These are phyloP conservation scores for Anguilla marmorata DNA, from an alignment of 2,797 vertebrate genomes.

Conservation along the genomic window DNA sequence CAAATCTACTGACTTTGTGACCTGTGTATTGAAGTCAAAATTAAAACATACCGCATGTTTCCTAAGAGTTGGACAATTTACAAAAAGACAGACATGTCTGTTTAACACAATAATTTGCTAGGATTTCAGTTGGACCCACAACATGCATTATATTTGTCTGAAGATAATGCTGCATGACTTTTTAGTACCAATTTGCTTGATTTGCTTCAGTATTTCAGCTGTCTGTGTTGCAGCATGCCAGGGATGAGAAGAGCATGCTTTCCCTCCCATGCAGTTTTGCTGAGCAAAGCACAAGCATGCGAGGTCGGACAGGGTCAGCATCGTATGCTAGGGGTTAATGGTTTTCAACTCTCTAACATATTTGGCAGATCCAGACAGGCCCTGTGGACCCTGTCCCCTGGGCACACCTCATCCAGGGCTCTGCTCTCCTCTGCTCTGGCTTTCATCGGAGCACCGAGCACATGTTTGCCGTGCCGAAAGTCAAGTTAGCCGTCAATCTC, in stretches of 20 bases:
- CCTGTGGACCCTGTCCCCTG: slow-evolving; percentile 13
- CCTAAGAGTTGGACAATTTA: not conserved
- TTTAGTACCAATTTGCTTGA: not conserved
- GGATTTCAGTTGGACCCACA: not conserved
- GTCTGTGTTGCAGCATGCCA: not conserved
- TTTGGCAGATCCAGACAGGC: slow-evolving; percentile 29
- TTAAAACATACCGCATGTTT: slow-evolving; percentile 7
- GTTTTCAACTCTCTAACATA: slow-evolving; percentile 12
- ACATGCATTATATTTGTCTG: not conserved
- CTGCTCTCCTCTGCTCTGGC: not conserved
- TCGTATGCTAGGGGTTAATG: slow-evolving; percentile 3
- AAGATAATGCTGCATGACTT: not conserved
- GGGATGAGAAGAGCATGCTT: not conserved
- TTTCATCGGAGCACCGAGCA: not conserved
- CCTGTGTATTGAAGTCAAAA: not conserved
- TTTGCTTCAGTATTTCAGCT: not conserved
- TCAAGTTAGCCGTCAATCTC: slow-evolving; percentile 2
- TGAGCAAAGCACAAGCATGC: not conserved
- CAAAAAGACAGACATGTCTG: not conserved
- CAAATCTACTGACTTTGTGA: not conserved
- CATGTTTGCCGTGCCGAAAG: not conserved
- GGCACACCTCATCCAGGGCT: not conserved
- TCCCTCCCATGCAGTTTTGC: not conserved
- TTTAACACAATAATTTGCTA: not conserved
- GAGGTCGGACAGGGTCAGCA: not conserved